These are phyloP conservation scores for Zapus hudsonius DNA, from an alignment of 2,113 vertebrate genomes.

Conservation along the genomic window DNA sequence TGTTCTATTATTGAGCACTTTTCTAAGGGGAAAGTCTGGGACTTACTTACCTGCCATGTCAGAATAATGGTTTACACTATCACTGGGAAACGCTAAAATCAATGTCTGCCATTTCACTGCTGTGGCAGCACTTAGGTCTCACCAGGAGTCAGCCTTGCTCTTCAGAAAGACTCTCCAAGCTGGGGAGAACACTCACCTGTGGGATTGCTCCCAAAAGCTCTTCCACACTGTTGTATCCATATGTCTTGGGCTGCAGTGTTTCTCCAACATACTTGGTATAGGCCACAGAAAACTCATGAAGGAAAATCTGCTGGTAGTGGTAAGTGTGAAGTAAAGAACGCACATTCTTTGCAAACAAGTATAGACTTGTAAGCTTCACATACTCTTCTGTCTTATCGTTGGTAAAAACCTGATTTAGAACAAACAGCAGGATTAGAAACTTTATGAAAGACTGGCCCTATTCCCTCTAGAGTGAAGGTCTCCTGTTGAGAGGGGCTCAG, in stretches of 20 bases:
- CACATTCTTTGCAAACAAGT: conserved; percentile 94
- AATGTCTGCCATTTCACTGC: neutral
- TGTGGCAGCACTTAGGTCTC: neutral
- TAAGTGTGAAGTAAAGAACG: conserved; percentile 96
- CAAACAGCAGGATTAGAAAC: conserved; percentile 4
- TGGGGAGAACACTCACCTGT: conserved; percentile 86
- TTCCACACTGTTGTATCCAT: conserved; percentile 91
- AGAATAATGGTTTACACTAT: neutral
- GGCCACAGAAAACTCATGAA: conserved; percentile 93
- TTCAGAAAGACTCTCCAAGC: neutral
- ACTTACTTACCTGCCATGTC: neutral
- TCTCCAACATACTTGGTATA: conserved; percentile 94
- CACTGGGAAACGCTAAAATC: neutral
- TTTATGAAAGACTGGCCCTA: neutral
- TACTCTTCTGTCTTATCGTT: conserved; percentile 85
- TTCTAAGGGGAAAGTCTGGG: neutral
- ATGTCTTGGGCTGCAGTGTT: conserved; percentile 89
- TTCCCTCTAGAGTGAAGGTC: neutral
- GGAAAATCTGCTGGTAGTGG: conserved; percentile 98
- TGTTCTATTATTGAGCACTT: neutral
- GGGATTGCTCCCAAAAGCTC: conserved; percentile 95
- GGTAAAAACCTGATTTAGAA: conserved; percentile 88
- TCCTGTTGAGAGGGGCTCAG: neutral
- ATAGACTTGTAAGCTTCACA: conserved; percentile 94
- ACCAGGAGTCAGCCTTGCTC: neutral